Percentiles rank a stretch among this genome's conserved stretches.
These are phyloP conservation scores for Xanthorhoe spadicearia DNA, from an alignment of 2,888 invertebrate genomes.

Conservation along the genomic window DNA sequence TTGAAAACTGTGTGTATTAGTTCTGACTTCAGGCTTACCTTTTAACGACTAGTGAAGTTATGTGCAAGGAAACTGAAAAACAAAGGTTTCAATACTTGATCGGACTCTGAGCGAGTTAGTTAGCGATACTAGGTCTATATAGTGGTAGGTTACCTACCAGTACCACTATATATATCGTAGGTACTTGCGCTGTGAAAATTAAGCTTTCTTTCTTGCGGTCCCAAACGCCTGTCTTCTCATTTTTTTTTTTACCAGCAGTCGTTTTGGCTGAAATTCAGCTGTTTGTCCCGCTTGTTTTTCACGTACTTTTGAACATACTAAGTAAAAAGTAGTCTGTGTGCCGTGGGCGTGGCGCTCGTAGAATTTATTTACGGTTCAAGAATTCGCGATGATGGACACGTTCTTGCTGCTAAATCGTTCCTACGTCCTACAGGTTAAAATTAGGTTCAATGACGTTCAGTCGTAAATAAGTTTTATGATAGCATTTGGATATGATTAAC, in stretches of 20 bases:
- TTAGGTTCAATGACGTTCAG: neutral
- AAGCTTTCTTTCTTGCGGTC: too few relatives aligned
- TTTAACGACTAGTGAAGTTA: too few relatives aligned
- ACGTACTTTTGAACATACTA: neutral
- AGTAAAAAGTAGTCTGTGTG: slow-evolving; percentile 4
- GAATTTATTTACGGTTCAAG: slow-evolving; percentile 12
- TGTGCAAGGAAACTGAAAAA: too few relatives aligned
- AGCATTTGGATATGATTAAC: neutral
- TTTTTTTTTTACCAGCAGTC: slow-evolving; percentile 2
- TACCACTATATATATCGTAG: too few relatives aligned
- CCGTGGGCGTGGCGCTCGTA: slow-evolving; percentile 20
- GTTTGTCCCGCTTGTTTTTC: neutral
- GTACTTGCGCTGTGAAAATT: too few relatives aligned
- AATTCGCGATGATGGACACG: slow-evolving; percentile 1
- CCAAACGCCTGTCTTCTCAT: neutral
- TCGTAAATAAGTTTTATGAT: neutral
- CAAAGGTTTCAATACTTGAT: too few relatives aligned
- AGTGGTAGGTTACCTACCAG: too few relatives aligned
- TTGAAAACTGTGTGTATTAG: neutral
- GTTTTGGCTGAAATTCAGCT: neutral
- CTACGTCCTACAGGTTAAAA: neutral
- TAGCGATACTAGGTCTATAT: too few relatives aligned
- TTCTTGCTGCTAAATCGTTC: slow-evolving; percentile 1
- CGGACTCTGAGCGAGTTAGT: too few relatives aligned
- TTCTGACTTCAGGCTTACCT: too few relatives aligned